Evolutionary conservation across 2,113 vertebrate genomes (phyloP).

Genomic region (Pachycephala philippinensis): DNA sequence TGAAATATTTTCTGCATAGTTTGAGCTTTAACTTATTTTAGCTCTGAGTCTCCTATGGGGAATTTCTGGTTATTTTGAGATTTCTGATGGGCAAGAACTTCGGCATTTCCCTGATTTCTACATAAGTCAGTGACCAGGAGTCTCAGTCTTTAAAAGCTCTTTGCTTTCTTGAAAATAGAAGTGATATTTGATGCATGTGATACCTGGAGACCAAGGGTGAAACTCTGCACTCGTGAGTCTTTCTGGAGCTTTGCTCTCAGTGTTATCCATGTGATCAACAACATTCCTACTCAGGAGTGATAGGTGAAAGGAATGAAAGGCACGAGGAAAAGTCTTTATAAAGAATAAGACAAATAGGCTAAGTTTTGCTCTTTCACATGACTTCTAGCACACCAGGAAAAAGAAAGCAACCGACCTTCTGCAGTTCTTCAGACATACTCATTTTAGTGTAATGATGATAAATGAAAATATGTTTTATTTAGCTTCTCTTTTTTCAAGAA

Average conservation of each 20-base stretch:
- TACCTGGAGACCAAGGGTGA: not conserved
- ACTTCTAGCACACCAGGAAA: not conserved
- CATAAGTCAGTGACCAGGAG: not conserved
- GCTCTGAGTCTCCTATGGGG: not conserved
- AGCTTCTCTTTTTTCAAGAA: not conserved
- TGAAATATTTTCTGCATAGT: not conserved
- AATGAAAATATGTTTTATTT: not conserved
- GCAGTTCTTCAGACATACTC: not conserved
- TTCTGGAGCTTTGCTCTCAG: not conserved
- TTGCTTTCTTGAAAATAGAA: not conserved
- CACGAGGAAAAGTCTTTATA: not conserved
- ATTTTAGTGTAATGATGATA: not conserved
- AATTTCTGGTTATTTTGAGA: not conserved
- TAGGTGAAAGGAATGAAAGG: slow-evolving; percentile 14
- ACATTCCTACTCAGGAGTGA: not conserved
- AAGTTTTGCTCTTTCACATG: not conserved
- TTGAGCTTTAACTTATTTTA: not conserved
- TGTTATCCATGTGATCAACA: not conserved
- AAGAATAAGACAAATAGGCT: not conserved
- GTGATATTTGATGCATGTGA: not conserved
- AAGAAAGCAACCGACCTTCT: not conserved
- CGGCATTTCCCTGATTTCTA: not conserved
- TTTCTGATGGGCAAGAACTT: not conserved
- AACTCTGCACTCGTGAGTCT: not conserved
- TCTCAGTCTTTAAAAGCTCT: not conserved